Conservation (phyloP, 92 coral and sea anemone genomes). For the Bergia puertoricense region DNA sequence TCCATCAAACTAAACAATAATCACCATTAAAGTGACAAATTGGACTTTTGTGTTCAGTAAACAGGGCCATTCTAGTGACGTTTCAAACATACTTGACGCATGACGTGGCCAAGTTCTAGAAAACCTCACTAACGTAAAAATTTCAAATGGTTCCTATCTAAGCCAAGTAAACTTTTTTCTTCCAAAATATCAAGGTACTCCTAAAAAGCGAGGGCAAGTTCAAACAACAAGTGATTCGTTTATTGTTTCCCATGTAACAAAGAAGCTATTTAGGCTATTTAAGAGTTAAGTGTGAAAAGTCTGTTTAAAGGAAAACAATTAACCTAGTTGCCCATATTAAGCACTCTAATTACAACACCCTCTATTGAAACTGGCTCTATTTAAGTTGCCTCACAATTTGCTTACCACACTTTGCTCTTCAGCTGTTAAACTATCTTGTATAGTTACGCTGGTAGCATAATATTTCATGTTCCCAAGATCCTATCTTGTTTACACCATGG, state of each 20-base stretch:
- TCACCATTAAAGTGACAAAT: slow-evolving; percentile 12
- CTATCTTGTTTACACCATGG: slow-evolving; percentile 21
- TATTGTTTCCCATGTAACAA: slow-evolving; percentile 22
- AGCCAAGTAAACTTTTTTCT: background rate
- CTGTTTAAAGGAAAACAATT: slow-evolving; percentile 36
- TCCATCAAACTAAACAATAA: slow-evolving; percentile 15
- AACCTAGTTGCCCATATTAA: background rate
- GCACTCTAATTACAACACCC: slow-evolving; percentile 6
- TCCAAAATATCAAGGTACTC: background rate
- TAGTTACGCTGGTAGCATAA: background rate
- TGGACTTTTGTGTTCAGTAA: slow-evolving; percentile 14
- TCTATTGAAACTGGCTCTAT: slow-evolving; percentile 26
- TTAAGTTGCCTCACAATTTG: slow-evolving; percentile 4
- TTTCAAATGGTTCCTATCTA: background rate
- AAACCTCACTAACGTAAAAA: background rate
- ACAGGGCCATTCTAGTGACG: background rate
- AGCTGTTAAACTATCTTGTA: slow-evolving; percentile 28
- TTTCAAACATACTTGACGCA: slow-evolving; percentile 3
- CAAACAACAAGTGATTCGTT: background rate
- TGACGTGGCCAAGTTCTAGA: background rate
- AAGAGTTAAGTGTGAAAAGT: slow-evolving; percentile 25
- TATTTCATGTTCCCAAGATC: background rate
- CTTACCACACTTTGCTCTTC: slow-evolving; percentile 1
- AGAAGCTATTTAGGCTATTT: slow-evolving; percentile 4
- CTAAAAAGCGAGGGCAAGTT: background rate